Conservation (phyloP, 2,797 vertebrate genomes). For the Karalla daura region DNA sequence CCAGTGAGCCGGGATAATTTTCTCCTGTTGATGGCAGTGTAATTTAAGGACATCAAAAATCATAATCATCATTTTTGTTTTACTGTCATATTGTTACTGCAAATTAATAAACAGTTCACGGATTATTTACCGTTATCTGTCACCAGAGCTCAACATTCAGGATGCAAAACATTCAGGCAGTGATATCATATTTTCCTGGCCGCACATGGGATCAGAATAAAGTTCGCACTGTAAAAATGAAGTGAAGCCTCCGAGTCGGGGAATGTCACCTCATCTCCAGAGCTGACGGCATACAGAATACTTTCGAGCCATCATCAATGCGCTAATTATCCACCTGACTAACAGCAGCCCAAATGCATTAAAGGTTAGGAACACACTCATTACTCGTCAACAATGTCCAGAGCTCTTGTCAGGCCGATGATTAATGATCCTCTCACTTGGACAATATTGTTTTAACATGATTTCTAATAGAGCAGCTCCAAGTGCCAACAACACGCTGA, state of each 20-base stretch:
- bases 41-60: neutral
- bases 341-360: conserved; percentile 63
- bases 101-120: neutral
- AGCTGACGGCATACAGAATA: conserved; percentile 38
- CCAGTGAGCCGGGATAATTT: neutral
- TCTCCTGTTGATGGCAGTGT: neutral
- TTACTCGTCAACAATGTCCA: conserved; percentile 78
- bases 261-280: conserved; percentile 60
- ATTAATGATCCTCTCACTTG: conserved; percentile 77
- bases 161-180: neutral
- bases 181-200: neutral
- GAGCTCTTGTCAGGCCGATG: conserved; percentile 74
- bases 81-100: neutral
- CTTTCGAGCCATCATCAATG: conserved; percentile 37
- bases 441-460: conserved; percentile 75
- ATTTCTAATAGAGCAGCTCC: conserved; percentile 71
- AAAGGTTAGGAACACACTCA: conserved; percentile 70
- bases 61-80: neutral
- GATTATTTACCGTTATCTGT: neutral
- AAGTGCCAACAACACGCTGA: conserved; percentile 59
- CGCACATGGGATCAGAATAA: conserved; percentile 3
- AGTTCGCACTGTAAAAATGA: conserved; percentile 31
- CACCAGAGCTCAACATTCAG: neutral
- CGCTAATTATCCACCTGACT: conserved; percentile 63
- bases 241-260: conserved; percentile 29